Evolutionary conservation across 2,113 vertebrate species (phyloP).

Genomic region (Chionodraco myersi): DNA sequence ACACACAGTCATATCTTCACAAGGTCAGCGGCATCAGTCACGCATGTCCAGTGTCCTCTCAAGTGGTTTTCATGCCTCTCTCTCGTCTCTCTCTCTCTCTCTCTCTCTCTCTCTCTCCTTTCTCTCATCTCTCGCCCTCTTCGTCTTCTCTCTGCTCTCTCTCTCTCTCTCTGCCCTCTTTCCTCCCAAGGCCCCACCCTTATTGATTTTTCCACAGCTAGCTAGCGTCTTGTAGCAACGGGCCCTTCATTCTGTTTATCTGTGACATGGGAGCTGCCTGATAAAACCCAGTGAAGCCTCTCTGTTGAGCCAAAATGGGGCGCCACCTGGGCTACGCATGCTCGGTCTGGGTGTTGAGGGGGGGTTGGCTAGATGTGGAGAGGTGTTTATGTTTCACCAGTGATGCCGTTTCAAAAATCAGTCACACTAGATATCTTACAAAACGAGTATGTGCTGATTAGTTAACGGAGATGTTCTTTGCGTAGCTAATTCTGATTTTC

Average conservation of each 20-base stretch:
- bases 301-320: constrained; percentile 71
- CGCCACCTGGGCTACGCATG: neutral
- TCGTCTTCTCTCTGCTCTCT: neutral
- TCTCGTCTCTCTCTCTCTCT: constrained; percentile 1
- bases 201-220: constrained; percentile 69
- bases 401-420: neutral
- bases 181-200: constrained; percentile 40
- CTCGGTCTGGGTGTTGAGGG: neutral
- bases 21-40: constrained; percentile 34
- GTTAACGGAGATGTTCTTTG: no score
- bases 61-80: constrained; percentile 16
- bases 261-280: constrained; percentile 62
- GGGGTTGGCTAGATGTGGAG: neutral
- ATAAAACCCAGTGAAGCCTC: constrained; percentile 58
- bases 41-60: neutral
- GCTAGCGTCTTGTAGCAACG: constrained; percentile 47
- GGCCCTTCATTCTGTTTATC: constrained; percentile 67
- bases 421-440: neutral
- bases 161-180: neutral
- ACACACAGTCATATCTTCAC: constrained; percentile 6
- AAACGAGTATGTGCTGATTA: no score
- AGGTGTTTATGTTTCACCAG: neutral
- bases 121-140: neutral
- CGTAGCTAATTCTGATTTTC: no score
- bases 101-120: neutral